phyloP scores from a whole-genome alignment of 2,113 vertebrate species.

The Casuarius casuarius region DNA sequence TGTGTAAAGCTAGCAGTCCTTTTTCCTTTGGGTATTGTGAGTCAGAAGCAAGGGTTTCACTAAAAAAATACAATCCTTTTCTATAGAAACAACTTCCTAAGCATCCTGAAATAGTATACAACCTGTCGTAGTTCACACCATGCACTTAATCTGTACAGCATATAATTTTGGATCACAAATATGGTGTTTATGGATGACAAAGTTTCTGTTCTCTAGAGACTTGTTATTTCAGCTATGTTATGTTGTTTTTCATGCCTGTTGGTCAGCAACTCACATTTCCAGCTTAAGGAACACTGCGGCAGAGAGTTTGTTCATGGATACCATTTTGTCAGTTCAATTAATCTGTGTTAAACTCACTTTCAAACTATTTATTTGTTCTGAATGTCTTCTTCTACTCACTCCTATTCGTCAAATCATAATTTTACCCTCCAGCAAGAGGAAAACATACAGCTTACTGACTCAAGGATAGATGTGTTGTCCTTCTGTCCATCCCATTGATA shows the following conservation, averaged over 20 bases:
- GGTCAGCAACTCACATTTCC: neutral
- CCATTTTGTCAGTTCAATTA: neutral
- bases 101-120: neutral
- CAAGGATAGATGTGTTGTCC: constrained; percentile 35
- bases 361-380: neutral
- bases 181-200: neutral
- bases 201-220: neutral
- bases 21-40: neutral
- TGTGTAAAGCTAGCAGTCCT: neutral
- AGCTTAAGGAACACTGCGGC: neutral
- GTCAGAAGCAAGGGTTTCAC: neutral
- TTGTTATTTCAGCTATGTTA: neutral
- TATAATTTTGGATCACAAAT: neutral
- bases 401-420: constrained; percentile 23
- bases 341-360: neutral
- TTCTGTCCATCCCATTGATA: constrained; percentile 2
- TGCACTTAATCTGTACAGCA: neutral
- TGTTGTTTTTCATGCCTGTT: neutral
- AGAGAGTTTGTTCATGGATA: neutral
- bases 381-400: neutral
- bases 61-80: neutral
- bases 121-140: neutral
- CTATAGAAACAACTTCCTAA: neutral
- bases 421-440: neutral
- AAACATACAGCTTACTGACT: neutral